phyloP scores from a whole-genome alignment of 2,113 vertebrate species.

The Sturnus vulgaris region DNA sequence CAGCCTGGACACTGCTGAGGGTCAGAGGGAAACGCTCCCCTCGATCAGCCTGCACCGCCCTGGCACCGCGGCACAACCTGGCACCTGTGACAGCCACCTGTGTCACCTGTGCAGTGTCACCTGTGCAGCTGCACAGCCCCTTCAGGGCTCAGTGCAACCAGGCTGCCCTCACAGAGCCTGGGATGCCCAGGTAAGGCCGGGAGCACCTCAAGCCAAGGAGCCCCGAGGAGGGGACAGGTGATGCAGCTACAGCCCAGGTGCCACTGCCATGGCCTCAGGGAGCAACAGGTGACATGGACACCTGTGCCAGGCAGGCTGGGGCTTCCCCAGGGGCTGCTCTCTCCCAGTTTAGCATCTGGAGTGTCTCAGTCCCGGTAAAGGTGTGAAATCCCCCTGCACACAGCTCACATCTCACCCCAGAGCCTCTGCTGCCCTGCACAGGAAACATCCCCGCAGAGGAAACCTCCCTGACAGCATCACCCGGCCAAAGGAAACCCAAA shows the following conservation, averaged over 20 bases:
- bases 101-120: neutral
- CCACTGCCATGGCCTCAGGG: neutral
- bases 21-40: neutral
- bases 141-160: accelerated
- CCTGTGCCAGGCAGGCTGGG: accelerated
- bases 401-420: neutral
- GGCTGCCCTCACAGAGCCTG: neutral
- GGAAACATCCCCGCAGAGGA: neutral
- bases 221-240: neutral
- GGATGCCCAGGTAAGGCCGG: neutral
- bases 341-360: neutral
- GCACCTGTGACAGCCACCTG: too few species aligned
- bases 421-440: neutral
- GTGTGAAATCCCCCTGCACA: neutral
- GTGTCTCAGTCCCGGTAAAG: neutral
- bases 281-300: accelerated
- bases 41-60: accelerated
- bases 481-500: neutral
- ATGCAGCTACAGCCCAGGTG: neutral
- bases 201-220: accelerated
- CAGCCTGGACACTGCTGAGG: neutral
- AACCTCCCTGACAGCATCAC: neutral
- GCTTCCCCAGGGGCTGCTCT: neutral
- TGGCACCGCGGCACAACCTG: neutral
- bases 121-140: neutral